Evolutionary conservation across 1,140 invertebrate species (phyloP), one percentile per base, ranked within the genome.

Genomic region (Pseudachorutes palmiensis): DNA sequence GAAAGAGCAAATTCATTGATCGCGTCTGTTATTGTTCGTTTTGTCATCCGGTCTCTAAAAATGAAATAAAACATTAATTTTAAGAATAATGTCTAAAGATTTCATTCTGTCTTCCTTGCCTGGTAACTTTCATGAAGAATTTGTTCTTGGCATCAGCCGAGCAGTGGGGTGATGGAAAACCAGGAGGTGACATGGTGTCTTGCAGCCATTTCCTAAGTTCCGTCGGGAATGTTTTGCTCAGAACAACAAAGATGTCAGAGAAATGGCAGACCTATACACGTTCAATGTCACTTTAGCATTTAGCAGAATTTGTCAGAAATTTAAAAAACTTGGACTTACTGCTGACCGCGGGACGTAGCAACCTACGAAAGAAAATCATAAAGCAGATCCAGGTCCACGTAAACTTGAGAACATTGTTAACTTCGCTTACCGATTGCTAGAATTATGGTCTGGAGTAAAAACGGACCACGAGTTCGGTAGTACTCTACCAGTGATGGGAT

Each of bases 1-100:
- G 63, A 63, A 22, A 71, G 32, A 2, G 72, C 68, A 48, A 74
- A 71, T n/a, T 74, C 72, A 29, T 67, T 66, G 24, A 74, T 69
- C 12, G 70, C 70, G n/a, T 74, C 70, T 33, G 70, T 65, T 31
- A 74, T 58, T 29, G 62, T 48, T 51, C 72, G 58, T 33, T 71
- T 71, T 49, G 69, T 74, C 14, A 65, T 59, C 33, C 70, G 62
- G n/a, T 71, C 72, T 36, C 72, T 74, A 32, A 5, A 67, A 67
- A 51, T 29, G 58, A 19, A 55, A 33, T 5, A 22, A 14, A 29
- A 30, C 12, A 51, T n/a, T 41, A 30, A 14, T 2, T 62, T n/a
- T n/a, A n/a, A n/a, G 12, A 49, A 9, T 28, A 51, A 64, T 19
- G n/a, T 19, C 26, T 49, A n/a, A 30, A 41, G 61, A 59, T 65